phyloP scores from a whole-genome alignment of 2,888 invertebrate genomes.

The Adineta ricciae region DNA sequence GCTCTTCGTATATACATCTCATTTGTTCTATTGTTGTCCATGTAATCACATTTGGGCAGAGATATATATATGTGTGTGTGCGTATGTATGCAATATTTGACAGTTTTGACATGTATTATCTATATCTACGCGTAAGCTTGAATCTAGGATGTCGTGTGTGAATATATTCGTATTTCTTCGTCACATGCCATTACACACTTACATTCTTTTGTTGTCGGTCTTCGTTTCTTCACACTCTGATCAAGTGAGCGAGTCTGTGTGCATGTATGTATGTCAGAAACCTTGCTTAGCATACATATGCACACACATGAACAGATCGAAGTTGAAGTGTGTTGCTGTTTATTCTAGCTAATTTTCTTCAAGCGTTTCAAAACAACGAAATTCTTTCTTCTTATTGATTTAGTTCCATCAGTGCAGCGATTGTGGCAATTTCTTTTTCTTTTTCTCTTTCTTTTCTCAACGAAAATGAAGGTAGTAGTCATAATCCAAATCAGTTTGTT shows the following conservation, averaged over 20 bases:
- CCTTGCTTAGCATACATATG: background rate
- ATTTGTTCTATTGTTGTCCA: constrained; percentile 4
- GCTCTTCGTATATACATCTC: background rate
- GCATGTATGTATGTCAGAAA: background rate
- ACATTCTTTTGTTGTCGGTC: constrained; percentile 15
- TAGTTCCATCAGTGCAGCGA: background rate
- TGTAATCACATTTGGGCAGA: background rate
- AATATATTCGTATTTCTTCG: constrained; percentile 13
- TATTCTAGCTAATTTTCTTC: background rate
- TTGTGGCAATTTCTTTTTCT: background rate
- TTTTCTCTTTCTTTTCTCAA: background rate
- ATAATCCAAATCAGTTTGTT: background rate
- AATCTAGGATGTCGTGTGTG: constrained; percentile 7
- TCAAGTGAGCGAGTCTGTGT: background rate
- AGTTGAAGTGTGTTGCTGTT: constrained; percentile 11
- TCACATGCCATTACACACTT: constrained; percentile 13
- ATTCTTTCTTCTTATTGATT: background rate
- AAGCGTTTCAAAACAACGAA: background rate
- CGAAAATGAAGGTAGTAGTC: background rate
- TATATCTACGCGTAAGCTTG: background rate
- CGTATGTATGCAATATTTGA: constrained; percentile 6
- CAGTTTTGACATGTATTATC: constrained; percentile 15
- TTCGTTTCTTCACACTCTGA: constrained; percentile 7
- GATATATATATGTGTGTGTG: background rate
- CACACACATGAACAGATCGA: background rate